phyloP scores from a whole-genome alignment of 2,888 invertebrate species.

The Allygus modestus region DNA sequence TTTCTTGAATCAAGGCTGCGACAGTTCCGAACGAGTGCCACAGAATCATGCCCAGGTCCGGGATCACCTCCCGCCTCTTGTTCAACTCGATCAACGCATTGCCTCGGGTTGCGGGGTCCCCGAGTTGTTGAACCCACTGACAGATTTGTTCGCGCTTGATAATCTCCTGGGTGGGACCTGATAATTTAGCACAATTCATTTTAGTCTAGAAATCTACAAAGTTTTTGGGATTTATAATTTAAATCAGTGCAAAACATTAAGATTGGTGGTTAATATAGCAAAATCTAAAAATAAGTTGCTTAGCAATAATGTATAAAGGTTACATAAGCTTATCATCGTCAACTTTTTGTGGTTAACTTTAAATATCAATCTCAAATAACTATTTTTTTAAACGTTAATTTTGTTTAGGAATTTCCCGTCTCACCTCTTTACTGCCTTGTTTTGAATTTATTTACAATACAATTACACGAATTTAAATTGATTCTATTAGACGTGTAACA shows the following conservation, averaged over 20 bases:
- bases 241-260: too few species aligned
- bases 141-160: constrained; percentile 21
- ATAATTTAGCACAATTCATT: not conserved
- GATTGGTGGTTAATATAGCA: too few species aligned
- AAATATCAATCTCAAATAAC: too few species aligned
- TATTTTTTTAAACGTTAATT: too few species aligned
- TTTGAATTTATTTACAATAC: not conserved
- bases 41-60: not conserved
- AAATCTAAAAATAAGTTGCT: too few species aligned
- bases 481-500: not conserved
- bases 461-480: not conserved
- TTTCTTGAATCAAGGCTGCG: not conserved
- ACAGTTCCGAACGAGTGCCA: constrained; percentile 26
- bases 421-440: too few species aligned
- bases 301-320: too few species aligned
- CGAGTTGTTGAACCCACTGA: constrained; percentile 7
- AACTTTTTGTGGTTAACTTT: too few species aligned
- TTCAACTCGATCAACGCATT: not conserved
- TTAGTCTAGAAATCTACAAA: not conserved
- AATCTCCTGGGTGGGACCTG: constrained; percentile 6
- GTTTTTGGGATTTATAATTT: not conserved
- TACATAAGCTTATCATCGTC: too few species aligned
- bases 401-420: too few species aligned
- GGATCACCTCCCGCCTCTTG: constrained; percentile 16
- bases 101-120: not conserved